Evolutionary conservation across 2,113 vertebrate genomes (phyloP).

Genomic region (Oplegnathus fasciatus): DNA sequence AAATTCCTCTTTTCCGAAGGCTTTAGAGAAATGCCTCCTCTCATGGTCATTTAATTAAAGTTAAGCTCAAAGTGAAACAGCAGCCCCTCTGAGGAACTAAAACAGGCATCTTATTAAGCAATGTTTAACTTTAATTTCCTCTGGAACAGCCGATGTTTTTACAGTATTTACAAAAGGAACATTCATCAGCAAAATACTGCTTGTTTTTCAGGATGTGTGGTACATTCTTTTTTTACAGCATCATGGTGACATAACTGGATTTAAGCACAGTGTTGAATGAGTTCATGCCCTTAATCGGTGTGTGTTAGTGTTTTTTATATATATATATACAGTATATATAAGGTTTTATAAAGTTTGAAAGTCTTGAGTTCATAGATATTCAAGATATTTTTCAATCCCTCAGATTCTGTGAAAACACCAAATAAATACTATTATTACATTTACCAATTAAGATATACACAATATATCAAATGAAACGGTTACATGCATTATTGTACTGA

Average conservation of each 20-base stretch:
- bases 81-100: background rate
- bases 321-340: too few species aligned
- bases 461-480: background rate
- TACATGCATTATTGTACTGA: background rate
- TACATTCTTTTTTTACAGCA: slow-evolving; percentile 7
- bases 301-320: background rate
- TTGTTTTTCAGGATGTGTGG: background rate
- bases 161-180: too few species aligned
- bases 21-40: slow-evolving; percentile 32
- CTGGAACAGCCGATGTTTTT: too few species aligned
- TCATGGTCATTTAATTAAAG: slow-evolving; percentile 51
- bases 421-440: slow-evolving; percentile 11
- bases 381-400: background rate
- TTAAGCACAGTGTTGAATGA: background rate
- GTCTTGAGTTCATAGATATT: background rate
- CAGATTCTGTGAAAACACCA: background rate
- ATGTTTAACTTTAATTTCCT: too few species aligned
- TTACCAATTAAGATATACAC: background rate
- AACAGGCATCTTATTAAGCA: too few species aligned
- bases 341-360: background rate
- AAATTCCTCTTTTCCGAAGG: slow-evolving; percentile 49
- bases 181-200: too few species aligned
- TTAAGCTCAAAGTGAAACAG: slow-evolving; percentile 22
- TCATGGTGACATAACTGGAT: slow-evolving; percentile 26
- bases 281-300: slow-evolving; percentile 27